Conservation (phyloP, 2,797 vertebrate species). For the Amblyopsis hoosieri region DNA sequence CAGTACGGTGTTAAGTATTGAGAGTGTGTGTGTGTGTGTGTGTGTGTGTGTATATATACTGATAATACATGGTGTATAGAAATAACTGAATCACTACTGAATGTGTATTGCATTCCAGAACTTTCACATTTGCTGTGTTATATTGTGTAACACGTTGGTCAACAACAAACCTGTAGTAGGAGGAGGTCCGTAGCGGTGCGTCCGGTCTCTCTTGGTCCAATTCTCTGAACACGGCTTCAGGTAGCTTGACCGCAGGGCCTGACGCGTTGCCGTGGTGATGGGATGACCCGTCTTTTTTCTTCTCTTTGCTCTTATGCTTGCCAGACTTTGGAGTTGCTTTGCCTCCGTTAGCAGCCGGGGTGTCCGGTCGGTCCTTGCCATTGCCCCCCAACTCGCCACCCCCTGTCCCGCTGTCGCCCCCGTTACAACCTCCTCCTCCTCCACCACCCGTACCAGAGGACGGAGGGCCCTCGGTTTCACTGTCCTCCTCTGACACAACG, state of each 20-base stretch:
- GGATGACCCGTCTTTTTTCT: constrained; percentile 93
- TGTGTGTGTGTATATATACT: too few relatives aligned
- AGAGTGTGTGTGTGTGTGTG: too few relatives aligned
- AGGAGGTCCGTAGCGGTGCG: constrained; percentile 88
- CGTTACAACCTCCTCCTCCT: constrained; percentile 72
- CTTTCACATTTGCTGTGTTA: neutral
- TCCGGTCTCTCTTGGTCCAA: constrained; percentile 94
- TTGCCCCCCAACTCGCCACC: constrained; percentile 70
- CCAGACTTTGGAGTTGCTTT: constrained; percentile 90
- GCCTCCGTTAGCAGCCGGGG: constrained; percentile 79
- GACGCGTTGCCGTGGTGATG: constrained; percentile 88
- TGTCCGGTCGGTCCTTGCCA: constrained; percentile 88
- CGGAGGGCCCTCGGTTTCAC: constrained; percentile 69
- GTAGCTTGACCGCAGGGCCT: constrained; percentile 91
- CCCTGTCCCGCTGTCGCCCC: constrained; percentile 71
- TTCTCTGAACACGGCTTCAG: constrained; percentile 95
- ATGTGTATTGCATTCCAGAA: neutral
- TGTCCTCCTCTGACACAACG: constrained; percentile 95
- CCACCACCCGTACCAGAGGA: constrained; percentile 58
- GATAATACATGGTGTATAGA: too few relatives aligned
- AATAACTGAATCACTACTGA: too few relatives aligned
- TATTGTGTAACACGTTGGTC: neutral
- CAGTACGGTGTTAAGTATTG: too few relatives aligned
- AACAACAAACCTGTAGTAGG: constrained; percentile 91
- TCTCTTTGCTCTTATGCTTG: constrained; percentile 98